Conservation (phyloP, 1,140 invertebrate species). For the Sycophila sp. region DNA sequence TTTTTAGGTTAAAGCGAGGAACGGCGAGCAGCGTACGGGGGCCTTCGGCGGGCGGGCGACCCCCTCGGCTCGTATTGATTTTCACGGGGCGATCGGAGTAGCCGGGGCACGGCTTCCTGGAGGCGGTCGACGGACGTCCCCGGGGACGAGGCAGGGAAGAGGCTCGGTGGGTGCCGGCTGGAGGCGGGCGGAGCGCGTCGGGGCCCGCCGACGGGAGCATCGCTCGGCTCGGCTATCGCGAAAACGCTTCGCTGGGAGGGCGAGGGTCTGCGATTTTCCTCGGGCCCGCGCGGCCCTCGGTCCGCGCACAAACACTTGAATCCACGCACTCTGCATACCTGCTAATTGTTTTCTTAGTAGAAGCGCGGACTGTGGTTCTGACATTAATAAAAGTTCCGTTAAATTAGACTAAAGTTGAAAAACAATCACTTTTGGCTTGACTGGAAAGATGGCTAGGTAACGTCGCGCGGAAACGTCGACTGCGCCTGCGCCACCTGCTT, state of each 20-base stretch:
- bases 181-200: background rate
- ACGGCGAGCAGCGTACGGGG: too few relatives aligned
- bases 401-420: slow-evolving; percentile 66
- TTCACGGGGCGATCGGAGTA: slow-evolving; percentile 56
- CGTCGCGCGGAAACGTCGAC: slow-evolving; percentile 55
- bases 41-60: background rate
- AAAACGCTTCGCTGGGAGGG: background rate
- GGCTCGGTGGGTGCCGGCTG: background rate
- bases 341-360: slow-evolving; percentile 94
- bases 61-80: slow-evolving; percentile 58
- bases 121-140: background rate
- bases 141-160: too few relatives aligned
- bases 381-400: slow-evolving; percentile 80
- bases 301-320: slow-evolving; percentile 6
- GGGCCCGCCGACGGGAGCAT: too few relatives aligned
- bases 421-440: slow-evolving; percentile 65
- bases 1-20: slow-evolving; percentile 18
- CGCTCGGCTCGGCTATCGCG: background rate
- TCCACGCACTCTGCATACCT: slow-evolving; percentile 80
- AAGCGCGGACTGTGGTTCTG: slow-evolving; percentile 93
- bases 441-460: slow-evolving; percentile 64
- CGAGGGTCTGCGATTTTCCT: background rate
- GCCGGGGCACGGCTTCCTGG: slow-evolving; percentile 12
- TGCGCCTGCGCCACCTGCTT: slow-evolving; percentile 58
- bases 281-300: background rate